phyloP scores from a whole-genome alignment of 2,888 invertebrate species.

The Archaeoteleia sp. region DNA sequence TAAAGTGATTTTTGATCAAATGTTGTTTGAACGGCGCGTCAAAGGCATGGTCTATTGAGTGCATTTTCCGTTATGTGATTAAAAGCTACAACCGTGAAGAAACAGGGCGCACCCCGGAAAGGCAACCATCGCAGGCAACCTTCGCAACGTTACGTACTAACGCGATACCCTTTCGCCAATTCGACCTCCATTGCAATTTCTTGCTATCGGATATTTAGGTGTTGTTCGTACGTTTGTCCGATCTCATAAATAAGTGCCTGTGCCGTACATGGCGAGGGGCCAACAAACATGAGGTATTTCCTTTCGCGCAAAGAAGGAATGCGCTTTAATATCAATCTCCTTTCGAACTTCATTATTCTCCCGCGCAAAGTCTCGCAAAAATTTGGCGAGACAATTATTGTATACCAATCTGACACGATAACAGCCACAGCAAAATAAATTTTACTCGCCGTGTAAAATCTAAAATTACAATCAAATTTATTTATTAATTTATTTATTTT shows the following conservation, averaged over 20 bases:
- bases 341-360: too few species aligned
- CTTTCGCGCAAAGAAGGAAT: constrained; percentile 48
- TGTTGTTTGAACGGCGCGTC: too few species aligned
- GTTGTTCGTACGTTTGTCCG: constrained; percentile 45
- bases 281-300: constrained; percentile 52
- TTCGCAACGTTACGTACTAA: constrained; percentile 20
- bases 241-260: constrained; percentile 50
- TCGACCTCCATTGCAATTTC: constrained; percentile 52
- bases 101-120: constrained; percentile 47
- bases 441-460: too few species aligned
- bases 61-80: constrained; percentile 4
- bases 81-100: constrained; percentile 15
- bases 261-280: constrained; percentile 47
- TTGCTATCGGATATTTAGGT: constrained; percentile 47
- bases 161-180: constrained; percentile 48
- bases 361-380: too few species aligned
- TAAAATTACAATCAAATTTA: too few species aligned
- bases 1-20: too few species aligned
- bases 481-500: too few species aligned
- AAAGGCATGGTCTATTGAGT: not conserved
- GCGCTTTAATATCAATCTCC: constrained; percentile 44
- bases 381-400: too few species aligned
- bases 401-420: too few species aligned
- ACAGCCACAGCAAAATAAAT: too few species aligned
- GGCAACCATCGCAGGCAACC: constrained; percentile 30